Evolutionary conservation across 2,888 invertebrate species (phyloP), one percentile per base, ranked within the genome.

Genomic region (Folsomia manolachei): DNA sequence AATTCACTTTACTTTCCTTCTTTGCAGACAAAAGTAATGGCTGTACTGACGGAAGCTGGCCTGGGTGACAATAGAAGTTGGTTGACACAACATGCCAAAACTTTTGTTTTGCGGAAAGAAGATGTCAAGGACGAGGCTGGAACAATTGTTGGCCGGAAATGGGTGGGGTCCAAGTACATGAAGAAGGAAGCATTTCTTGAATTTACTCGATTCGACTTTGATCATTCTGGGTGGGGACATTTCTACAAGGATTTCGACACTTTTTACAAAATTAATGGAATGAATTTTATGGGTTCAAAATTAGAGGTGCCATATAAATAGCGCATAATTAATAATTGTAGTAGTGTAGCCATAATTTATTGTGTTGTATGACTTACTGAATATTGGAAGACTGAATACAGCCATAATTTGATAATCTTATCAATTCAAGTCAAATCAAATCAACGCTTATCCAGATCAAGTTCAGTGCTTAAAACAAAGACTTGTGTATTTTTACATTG

Each of bases 261-360:
- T 1, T 66, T 52, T 27, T 1, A 23, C 1, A 66, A 66, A 66
- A 66, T 66, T 27, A 21, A 27, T n/a, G n/a, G 25, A 26, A 27
- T 39, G 39, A 39, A 39, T 39, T 39, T n/a, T n/a, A n/a, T n/a
- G n/a, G n/a, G n/a, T n/a, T n/a, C n/a, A n/a, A n/a, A n/a, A n/a
- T n/a, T n/a, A n/a, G n/a, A n/a, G n/a, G n/a, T n/a, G n/a, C n/a
- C n/a, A n/a, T n/a, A n/a, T n/a, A n/a, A n/a, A n/a, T n/a, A n/a
- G n/a, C n/a, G n/a, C n/a, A n/a, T n/a, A n/a, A n/a, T n/a, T n/a
- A n/a, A n/a, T n/a, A n/a, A n/a, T n/a, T n/a, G n/a, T n/a, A n/a
- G n/a, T n/a, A n/a, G n/a, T n/a, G n/a, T n/a, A n/a, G n/a, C n/a
- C n/a, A n/a, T n/a, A n/a, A n/a, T n/a, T n/a, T n/a, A n/a, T n/a